Conservation (phyloP, 1,140 invertebrate species). For the Nasonia longicornis region DNA sequence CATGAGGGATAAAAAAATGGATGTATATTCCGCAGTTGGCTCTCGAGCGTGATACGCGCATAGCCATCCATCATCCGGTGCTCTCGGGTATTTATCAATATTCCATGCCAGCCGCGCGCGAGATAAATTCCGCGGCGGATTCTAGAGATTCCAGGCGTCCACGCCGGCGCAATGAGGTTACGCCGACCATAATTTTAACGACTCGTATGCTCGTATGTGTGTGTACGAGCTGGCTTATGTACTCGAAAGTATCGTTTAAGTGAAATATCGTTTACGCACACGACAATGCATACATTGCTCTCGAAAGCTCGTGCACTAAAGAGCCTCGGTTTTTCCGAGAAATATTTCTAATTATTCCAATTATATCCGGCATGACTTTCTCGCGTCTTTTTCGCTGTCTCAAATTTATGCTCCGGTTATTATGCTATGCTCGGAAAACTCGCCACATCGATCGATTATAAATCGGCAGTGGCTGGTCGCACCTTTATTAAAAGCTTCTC, state of each 20-base stretch:
- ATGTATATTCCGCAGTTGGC: not conserved
- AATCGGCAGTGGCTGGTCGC: too few relatives aligned
- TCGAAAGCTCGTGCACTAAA: not conserved
- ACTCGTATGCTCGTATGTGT: not conserved
- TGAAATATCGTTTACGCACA: too few relatives aligned
- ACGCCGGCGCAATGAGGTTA: slow-evolving; percentile 24
- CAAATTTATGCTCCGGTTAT: too few relatives aligned
- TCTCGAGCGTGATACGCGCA: too few relatives aligned
- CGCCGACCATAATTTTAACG: slow-evolving; percentile 31
- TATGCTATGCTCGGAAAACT: too few relatives aligned
- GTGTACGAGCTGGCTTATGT: not conserved
- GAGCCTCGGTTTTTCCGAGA: slow-evolving; percentile 20
- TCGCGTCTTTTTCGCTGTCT: not conserved
- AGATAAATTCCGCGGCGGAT: slow-evolving; percentile 31
- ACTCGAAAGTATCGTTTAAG: slow-evolving; percentile 19
- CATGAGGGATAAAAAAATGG: slow-evolving; percentile 1
- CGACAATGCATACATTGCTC: not conserved
- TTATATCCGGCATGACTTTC: slow-evolving; percentile 23
- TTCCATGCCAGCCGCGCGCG: slow-evolving; percentile 13
- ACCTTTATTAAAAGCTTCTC: not conserved
- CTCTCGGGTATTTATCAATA: slow-evolving; percentile 37
- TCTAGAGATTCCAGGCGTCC: slow-evolving; percentile 27
- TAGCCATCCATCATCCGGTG: slow-evolving; percentile 26
- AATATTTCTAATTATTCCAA: slow-evolving; percentile 28
- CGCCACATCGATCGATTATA: too few relatives aligned